These are phyloP conservation scores for Leptopterna dolabrata DNA, from an alignment of 2,888 invertebrate genomes.

Conservation along the genomic window DNA sequence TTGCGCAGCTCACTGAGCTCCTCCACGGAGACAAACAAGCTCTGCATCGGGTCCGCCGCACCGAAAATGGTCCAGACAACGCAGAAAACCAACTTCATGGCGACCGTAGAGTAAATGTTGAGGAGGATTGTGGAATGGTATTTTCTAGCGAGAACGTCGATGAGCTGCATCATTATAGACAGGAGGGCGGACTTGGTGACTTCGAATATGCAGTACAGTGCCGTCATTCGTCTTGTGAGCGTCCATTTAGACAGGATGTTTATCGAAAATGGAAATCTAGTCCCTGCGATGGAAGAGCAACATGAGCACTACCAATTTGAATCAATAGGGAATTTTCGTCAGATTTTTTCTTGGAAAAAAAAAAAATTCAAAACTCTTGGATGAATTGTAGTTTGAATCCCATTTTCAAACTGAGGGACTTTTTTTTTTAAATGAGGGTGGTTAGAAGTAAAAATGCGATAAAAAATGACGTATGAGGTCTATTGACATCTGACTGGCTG, in stretches of 20 bases:
- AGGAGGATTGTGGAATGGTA: neutral
- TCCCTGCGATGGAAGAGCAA: neutral
- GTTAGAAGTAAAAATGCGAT: no score
- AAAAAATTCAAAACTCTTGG: no score
- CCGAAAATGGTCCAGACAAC: conserved; percentile 19
- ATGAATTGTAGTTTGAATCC: no score
- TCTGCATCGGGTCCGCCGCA: conserved; percentile 4
- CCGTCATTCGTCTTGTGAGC: neutral
- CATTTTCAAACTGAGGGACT: no score
- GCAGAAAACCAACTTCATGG: neutral
- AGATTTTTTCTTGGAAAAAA: no score
- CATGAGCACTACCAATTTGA: neutral
- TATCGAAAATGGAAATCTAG: neutral
- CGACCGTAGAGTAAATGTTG: neutral
- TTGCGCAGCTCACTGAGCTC: neutral
- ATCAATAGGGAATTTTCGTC: no score
- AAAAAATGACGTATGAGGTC: no score
- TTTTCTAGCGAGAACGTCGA: neutral
- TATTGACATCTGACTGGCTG: no score
- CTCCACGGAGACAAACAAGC: neutral
- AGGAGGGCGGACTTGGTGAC: neutral
- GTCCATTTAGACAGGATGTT: conserved; percentile 9
- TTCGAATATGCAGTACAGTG: neutral
- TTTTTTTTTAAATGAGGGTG: no score
- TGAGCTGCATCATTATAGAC: neutral